These are phyloP conservation scores for Calliscelio sp. DNA, from an alignment of 2,888 invertebrate genomes.

Conservation along the genomic window DNA sequence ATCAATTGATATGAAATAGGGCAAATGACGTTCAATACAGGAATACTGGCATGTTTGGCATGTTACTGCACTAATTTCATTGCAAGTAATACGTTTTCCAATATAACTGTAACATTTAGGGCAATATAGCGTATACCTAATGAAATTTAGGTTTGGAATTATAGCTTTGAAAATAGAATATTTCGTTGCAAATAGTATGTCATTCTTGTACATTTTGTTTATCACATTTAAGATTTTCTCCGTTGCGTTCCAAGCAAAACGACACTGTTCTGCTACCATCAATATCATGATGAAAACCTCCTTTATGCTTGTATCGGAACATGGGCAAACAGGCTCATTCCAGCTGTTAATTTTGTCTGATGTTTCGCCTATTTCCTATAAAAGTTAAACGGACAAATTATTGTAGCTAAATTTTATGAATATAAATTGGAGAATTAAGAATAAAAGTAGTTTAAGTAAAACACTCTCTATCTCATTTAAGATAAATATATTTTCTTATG, in stretches of 20 bases:
- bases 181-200: constrained; percentile 13
- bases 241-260: constrained; percentile 15
- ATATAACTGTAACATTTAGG: constrained; percentile 5
- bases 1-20: constrained; percentile 26
- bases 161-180: constrained; percentile 2
- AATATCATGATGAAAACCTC: background rate
- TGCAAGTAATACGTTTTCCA: background rate
- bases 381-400: too few relatives aligned
- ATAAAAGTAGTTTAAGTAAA: too few relatives aligned
- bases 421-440: too few relatives aligned
- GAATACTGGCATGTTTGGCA: background rate
- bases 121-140: constrained; percentile 26
- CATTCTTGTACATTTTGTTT: constrained; percentile 6
- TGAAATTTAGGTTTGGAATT: constrained; percentile 7
- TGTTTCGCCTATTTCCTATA: background rate
- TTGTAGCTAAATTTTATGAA: too few relatives aligned
- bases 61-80: background rate
- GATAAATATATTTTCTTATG: too few relatives aligned
- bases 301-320: background rate
- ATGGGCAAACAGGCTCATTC: background rate
- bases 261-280: background rate
- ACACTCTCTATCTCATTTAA: too few relatives aligned
- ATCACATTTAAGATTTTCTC: constrained; percentile 27
- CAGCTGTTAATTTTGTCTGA: background rate
- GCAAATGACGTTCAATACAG: background rate